Evolutionary conservation across 1,140 invertebrate species (phyloP).

Genomic region (Hormaphis cornu): DNA sequence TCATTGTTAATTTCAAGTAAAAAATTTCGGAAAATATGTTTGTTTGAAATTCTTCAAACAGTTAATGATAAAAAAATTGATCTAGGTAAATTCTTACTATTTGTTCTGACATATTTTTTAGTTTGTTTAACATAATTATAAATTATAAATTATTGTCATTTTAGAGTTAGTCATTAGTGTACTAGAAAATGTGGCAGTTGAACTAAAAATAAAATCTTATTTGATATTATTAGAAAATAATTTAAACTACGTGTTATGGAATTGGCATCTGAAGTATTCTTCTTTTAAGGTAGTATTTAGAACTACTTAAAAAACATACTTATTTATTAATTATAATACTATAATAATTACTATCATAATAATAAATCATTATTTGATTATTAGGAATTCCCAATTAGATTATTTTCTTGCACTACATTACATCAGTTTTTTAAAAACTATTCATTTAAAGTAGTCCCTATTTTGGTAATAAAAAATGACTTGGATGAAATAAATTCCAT

Average conservation of each 20-base stretch:
- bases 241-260: conserved; percentile 22
- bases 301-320: neutral
- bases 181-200: neutral
- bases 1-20: neutral
- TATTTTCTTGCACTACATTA: conserved; percentile 6
- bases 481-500: neutral
- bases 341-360: no score
- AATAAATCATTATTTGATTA: neutral
- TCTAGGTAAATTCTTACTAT: neutral
- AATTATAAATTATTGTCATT: conserved; percentile 1
- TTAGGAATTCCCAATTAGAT: conserved; percentile 22
- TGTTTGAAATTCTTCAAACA: conserved; percentile 9
- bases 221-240: conserved; percentile 23
- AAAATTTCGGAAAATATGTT: neutral
- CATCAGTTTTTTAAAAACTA: conserved; percentile 18
- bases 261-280: neutral
- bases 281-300: neutral
- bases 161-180: conserved; percentile 26
- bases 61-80: neutral
- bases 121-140: neutral
- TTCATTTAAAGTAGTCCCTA: neutral
- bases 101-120: neutral
- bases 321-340: conserved; percentile 1
- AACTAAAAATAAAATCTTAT: conserved; percentile 23
- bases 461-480: conserved; percentile 23